Evolutionary conservation across 2,113 vertebrate genomes (phyloP).

Genomic region (Orycteropus afer): DNA sequence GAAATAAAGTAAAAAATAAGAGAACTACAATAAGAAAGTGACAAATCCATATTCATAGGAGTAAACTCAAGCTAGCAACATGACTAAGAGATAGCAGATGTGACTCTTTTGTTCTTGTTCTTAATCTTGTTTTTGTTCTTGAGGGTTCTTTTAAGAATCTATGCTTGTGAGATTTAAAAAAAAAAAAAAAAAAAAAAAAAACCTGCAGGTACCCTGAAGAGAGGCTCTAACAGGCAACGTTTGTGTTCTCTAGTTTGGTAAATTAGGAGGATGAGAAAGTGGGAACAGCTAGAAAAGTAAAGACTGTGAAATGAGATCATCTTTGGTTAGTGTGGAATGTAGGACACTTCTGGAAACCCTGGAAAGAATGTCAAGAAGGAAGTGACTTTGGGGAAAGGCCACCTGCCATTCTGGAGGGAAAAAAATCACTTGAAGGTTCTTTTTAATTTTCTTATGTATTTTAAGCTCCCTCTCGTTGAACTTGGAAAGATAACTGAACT

Average conservation of each 20-base stretch:
- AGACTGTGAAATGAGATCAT: background rate
- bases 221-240: background rate
- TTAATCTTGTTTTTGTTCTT: background rate
- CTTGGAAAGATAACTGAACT: constrained; percentile 24
- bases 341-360: background rate
- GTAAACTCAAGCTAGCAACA: background rate
- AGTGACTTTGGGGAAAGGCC: background rate
- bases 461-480: background rate
- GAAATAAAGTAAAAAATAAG: background rate
- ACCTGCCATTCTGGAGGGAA: background rate
- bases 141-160: background rate
- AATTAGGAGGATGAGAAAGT: background rate
- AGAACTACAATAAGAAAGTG: background rate
- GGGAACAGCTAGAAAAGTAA: background rate
- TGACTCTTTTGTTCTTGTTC: background rate
- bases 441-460: constrained; percentile 48
- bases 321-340: background rate
- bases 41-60: background rate
- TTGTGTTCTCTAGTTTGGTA: background rate
- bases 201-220: background rate
- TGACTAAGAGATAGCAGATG: background rate
- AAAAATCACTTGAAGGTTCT: constrained; percentile 30
- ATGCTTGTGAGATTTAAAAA: background rate
- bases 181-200: too few relatives aligned
- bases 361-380: background rate